A percentile compares a stretch with the other conserved stretches of the same genome.
Conservation (phyloP, 1,140 invertebrate species). For the Zaprionus davidi region DNA sequence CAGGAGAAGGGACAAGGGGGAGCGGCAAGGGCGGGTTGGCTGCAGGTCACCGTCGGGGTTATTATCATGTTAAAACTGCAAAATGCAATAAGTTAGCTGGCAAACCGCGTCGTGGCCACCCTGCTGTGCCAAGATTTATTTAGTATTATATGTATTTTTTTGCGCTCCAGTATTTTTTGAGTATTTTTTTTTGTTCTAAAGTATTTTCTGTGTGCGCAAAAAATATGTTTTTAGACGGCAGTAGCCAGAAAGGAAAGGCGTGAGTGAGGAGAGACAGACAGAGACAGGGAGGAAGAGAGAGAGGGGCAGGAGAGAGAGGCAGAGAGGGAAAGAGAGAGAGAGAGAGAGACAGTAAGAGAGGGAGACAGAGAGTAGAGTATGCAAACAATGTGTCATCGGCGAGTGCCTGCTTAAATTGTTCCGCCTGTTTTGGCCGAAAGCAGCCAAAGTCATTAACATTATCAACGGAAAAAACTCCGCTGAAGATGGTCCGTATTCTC, state of each 20-base stretch:
- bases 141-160: constrained; percentile 32
- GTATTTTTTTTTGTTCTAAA: constrained; percentile 25
- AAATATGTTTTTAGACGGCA: constrained; percentile 19
- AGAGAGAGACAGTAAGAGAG: not conserved
- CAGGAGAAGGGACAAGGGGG: not conserved
- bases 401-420: constrained; percentile 46
- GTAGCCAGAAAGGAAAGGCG: not conserved
- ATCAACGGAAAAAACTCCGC: constrained; percentile 35
- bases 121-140: constrained; percentile 66
- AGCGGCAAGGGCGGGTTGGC: constrained; percentile 4
- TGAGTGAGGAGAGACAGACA: no score
- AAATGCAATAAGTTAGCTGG: constrained; percentile 66
- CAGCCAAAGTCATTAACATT: constrained; percentile 68
- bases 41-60: constrained; percentile 55
- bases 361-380: not conserved
- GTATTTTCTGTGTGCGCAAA: constrained; percentile 10
- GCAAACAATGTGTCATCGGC: constrained; percentile 61
- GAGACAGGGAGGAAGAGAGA: not conserved
- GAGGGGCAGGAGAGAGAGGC: not conserved
- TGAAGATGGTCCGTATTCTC: not conserved
- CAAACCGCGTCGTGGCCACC: constrained; percentile 46
- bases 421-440: constrained; percentile 15
- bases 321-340: not conserved
- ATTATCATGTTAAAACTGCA: constrained; percentile 70
- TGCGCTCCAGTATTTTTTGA: not conserved